Percentiles rank a stretch among this genome's conserved stretches.
Conservation (phyloP, 2,888 invertebrate species). For the Dendrolimus houi region DNA sequence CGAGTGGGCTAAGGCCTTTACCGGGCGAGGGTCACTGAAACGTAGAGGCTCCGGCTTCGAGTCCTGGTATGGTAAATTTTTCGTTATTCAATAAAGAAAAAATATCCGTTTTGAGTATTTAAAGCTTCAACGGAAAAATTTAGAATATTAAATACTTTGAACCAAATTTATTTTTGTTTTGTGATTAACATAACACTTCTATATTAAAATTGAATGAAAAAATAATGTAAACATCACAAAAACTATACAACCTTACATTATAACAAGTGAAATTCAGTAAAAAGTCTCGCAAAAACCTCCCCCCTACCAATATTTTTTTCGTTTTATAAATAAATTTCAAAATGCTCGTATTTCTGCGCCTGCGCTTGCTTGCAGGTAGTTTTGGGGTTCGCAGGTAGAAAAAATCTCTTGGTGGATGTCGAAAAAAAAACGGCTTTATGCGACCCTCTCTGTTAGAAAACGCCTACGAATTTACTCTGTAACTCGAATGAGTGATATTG, state of each 20-base stretch:
- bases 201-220: slow-evolving; percentile 12
- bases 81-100: no score
- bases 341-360: slow-evolving; percentile 60
- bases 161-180: no score
- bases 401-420: slow-evolving; percentile 58
- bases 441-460: slow-evolving; percentile 62
- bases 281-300: slow-evolving; percentile 57
- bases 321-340: slow-evolving; percentile 25
- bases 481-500: slow-evolving; percentile 18
- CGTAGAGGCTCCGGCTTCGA: no score
- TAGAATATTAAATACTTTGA: no score
- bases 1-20: no score
- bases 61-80: no score
- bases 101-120: no score
- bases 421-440: slow-evolving; percentile 63
- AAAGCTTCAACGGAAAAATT: no score
- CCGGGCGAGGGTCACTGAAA: no score
- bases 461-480: slow-evolving; percentile 53
- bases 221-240: slow-evolving; percentile 47
- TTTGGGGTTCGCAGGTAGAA: slow-evolving; percentile 70
- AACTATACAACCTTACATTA: slow-evolving; percentile 36
- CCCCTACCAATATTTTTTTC: slow-evolving; percentile 31
- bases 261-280: slow-evolving; percentile 63
- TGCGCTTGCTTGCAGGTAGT: slow-evolving; percentile 53
- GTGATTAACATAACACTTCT: neutral